Conservation (phyloP, 35 echinoderm and acorn worm genomes). For the Acanthaster planci region DNA sequence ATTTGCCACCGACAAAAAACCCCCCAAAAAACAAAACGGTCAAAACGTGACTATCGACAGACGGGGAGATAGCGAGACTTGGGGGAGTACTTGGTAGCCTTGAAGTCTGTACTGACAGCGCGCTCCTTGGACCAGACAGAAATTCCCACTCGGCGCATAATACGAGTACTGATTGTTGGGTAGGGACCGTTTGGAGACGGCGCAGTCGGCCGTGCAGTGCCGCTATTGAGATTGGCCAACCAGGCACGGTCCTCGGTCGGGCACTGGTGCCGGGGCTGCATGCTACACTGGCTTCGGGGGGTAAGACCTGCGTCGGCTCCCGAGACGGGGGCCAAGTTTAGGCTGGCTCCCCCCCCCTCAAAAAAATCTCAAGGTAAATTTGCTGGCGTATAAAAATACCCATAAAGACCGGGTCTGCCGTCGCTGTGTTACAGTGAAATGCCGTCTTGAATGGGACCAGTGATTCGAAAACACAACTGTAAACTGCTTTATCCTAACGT, state of each 20-base stretch:
- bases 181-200: too few species aligned
- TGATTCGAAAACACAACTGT: slow-evolving; percentile 31
- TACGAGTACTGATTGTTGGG: too few species aligned
- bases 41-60: slow-evolving; percentile 18
- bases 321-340: background rate
- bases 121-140: slow-evolving; percentile 1
- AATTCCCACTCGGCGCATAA: background rate
- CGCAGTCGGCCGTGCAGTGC: background rate
- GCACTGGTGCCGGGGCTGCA: slow-evolving; percentile 3
- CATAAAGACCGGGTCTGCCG: background rate
- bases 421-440: slow-evolving; percentile 11
- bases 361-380: too few species aligned
- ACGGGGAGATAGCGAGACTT: background rate
- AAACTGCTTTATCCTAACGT: slow-evolving; percentile 26
- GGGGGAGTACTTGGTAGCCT: background rate
- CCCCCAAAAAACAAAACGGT: background rate
- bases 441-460: slow-evolving; percentile 23
- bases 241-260: background rate
- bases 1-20: background rate
- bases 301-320: background rate
- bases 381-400: background rate
- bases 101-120: slow-evolving; percentile 18
- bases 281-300: slow-evolving; percentile 2
- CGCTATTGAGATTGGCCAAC: slow-evolving; percentile 15
- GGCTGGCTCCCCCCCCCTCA: background rate